phyloP scores from a whole-genome alignment of 2,113 vertebrate species.

The Diadophis punctatus region DNA sequence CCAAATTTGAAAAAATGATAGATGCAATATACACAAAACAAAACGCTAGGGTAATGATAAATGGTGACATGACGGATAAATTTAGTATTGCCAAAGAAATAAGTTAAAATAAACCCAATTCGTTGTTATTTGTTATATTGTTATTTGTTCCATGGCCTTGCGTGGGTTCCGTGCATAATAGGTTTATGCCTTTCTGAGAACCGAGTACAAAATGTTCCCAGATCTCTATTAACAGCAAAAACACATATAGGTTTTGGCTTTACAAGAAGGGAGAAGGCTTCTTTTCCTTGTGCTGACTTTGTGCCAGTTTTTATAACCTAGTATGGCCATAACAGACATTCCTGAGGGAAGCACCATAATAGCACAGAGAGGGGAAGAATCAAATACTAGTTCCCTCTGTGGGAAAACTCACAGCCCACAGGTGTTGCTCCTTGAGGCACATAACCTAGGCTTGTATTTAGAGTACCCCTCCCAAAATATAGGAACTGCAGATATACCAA shows the following conservation, averaged over 20 bases:
- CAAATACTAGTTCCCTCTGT: constrained; percentile 13
- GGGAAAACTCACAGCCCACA: constrained; percentile 13
- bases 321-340: constrained; percentile 11
- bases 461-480: neutral
- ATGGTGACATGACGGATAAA: no score
- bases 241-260: neutral
- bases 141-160: neutral
- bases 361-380: neutral
- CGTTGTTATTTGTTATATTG: neutral
- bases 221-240: neutral
- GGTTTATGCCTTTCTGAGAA: neutral
- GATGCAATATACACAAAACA: no score
- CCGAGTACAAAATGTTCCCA: neutral
- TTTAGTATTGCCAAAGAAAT: no score
- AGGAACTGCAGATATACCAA: constrained; percentile 11
- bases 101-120: neutral
- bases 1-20: no score
- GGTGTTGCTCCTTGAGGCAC: constrained; percentile 7
- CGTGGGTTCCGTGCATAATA: neutral
- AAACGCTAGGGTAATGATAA: no score
- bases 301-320: constrained; percentile 7
- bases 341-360: constrained; percentile 19
- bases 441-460: neutral
- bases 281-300: constrained; percentile 1
- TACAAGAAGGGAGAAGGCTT: neutral